These are phyloP conservation scores for Teleogryllus oceanicus DNA, from an alignment of 2,888 invertebrate species.

Conservation along the genomic window DNA sequence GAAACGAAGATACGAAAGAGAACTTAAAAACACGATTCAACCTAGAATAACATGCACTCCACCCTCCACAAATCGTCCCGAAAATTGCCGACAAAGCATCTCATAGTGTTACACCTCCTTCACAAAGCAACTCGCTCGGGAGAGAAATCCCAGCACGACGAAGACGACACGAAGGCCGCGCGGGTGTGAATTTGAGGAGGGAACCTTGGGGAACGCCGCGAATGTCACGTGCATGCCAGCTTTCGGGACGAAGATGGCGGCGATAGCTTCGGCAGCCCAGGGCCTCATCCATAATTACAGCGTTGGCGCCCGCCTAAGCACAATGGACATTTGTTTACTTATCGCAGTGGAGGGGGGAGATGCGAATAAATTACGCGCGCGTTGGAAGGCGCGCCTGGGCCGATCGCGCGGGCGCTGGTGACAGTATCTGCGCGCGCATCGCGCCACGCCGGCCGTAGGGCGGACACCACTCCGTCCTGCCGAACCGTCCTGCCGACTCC, in stretches of 20 bases:
- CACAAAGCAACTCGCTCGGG: not conserved
- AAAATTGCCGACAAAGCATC: not conserved
- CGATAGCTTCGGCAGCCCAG: not conserved
- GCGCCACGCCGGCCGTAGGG: not conserved
- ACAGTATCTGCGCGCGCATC: not conserved
- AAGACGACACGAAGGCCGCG: not conserved
- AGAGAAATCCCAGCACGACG: not conserved
- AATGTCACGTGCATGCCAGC: not conserved
- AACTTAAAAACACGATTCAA: not conserved
- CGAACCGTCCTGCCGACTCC: too few species aligned
- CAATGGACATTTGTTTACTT: conserved; percentile 18
- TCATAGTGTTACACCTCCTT: conserved; percentile 3
- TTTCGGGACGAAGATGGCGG: not conserved
- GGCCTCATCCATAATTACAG: conserved; percentile 18
- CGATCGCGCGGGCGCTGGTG: not conserved
- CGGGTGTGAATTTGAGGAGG: not conserved
- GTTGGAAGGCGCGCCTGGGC: not conserved
- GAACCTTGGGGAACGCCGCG: not conserved
- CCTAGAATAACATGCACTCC: not conserved
- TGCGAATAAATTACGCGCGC: not conserved
- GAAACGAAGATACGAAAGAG: not conserved
- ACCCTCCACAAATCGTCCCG: conserved; percentile 18
- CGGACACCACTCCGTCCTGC: not conserved
- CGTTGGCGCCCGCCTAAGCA: not conserved
- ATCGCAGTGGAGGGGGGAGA: not conserved